Evolutionary conservation across 2,113 vertebrate genomes (phyloP), one percentile per base, ranked within the genome.

Genomic region (Mesembrinibis cayennensis): DNA sequence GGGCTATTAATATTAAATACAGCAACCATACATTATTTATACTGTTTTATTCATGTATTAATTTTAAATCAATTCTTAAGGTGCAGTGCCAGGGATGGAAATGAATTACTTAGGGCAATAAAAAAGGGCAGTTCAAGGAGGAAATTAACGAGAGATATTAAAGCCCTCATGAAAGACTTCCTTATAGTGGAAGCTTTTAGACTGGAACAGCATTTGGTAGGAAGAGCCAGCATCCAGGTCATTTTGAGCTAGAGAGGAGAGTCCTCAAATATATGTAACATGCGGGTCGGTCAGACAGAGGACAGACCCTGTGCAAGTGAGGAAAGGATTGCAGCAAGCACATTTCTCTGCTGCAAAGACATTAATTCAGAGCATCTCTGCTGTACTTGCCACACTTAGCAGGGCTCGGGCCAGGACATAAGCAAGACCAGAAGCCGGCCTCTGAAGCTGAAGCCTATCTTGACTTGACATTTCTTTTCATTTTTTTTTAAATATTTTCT

Each of bases 1-100:
- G 72, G 69, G 79, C 86, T 95, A 97, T 97, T 93, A 97, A 97
- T 97, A 97, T 97, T 97, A 96, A 97, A 97, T 91, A 95, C 76
- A 95, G 79, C 67, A 88, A 84, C 59, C 77, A 96, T 97, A 93
- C 82, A 96, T 97, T 97, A 97, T 97, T 97, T 96, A 97, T 97
- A 92, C 47, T 97, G 95, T 97, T 97, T 96, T 92, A 97, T 97
- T 93, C 42, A 81, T 92, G 59, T 95, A 96, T 96, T 93, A 95
- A 97, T 96, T 97, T 97, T 59, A 97, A 95, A 96, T 96, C 82
- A 94, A 78, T 96, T 92, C 82, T 90, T 96, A 89, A 78, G 12
- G 44, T 94, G 63, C 79, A 92, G 74, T 70, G 82, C 67, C 63
- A 71, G 38, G 30, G 44, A 90, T 74, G 67, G 72, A 97, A 95